A percentile compares a stretch with the other conserved stretches of the same genome.
These are phyloP conservation scores for Ladona fulva DNA, from an alignment of 1,140 invertebrate species.

Conservation along the genomic window DNA sequence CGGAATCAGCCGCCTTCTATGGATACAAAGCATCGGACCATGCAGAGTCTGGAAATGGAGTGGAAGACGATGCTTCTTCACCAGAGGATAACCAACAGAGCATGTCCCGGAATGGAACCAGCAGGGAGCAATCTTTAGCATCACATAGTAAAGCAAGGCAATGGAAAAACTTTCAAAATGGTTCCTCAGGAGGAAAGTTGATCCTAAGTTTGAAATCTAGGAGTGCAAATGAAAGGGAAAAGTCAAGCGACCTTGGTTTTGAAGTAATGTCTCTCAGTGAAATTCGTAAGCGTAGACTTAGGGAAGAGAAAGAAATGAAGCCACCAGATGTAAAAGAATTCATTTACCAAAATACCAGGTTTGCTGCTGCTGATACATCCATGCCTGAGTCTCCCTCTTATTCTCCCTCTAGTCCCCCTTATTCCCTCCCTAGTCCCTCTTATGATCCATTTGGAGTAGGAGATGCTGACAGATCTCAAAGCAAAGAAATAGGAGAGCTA, in stretches of 20 bases:
- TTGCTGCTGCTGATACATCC: not conserved
- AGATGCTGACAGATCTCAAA: not conserved
- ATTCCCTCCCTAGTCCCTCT: no score
- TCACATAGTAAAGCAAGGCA: not conserved
- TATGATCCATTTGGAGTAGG: not conserved
- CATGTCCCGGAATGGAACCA: constrained; percentile 18
- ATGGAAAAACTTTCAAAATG: not conserved
- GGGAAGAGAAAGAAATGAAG: not conserved
- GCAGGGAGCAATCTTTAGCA: not conserved
- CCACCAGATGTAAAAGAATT: not conserved
- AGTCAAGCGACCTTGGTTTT: constrained; percentile 27
- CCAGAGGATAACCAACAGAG: constrained; percentile 19
- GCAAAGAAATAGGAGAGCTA: not conserved
- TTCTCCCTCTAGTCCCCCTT: no score
- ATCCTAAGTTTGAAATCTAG: not conserved
- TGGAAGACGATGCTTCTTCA: constrained; percentile 13
- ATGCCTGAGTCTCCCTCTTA: not conserved
- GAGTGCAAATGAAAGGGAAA: not conserved
- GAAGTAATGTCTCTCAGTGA: constrained; percentile 36
- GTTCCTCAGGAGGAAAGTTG: not conserved
- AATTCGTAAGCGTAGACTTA: constrained; percentile 27
- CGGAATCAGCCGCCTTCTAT: constrained; percentile 55
- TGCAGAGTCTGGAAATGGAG: not conserved
- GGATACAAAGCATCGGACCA: constrained; percentile 36
- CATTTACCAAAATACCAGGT: not conserved